Base-by-base conservation (phyloP, 2,797 vertebrate species). In the Phylloscopus collybita region DNA sequence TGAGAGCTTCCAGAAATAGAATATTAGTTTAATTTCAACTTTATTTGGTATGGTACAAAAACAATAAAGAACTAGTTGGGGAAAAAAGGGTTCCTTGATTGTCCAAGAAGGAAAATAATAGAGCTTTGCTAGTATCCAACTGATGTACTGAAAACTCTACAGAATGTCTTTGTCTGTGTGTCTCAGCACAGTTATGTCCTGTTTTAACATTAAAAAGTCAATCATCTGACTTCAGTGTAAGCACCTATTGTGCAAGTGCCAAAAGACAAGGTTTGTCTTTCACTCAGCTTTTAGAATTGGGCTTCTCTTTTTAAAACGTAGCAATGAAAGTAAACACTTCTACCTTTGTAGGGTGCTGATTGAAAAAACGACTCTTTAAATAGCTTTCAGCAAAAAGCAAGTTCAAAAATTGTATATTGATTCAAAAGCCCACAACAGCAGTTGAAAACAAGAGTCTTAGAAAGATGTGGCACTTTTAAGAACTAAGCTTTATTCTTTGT, bases 401-500 rank as follows among this genome's bases (percentile, higher is more conserved):
- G 80, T 93, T 91, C 70, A 95, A 86, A 95, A 95, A 90, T 36
- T 60, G 23, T 49, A n/a, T 88, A 79, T 93, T 90, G 95, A 90
- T 94, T 96, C 71, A 93, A 91, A 97, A 87, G 32, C 51, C 53
- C 57, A 67, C 42, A 89, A 82, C 56, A 80, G 38, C 34, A 91
- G 54, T 62, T 87, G 78, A 91, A 95, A 94, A 95, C 3, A 9
- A 79, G 44, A 90, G 26, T 34, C 60, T 88, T 75, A 60, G 82
- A 88, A 91, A 90, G 13, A 90, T 73, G 44, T 88, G 91, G 32
- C 82, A 88, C 78, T 95, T 97, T 92, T 79, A 92, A 95, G 91
- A 90, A 81, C 66, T 76, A 71, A 90, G 88, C 32, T 96, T 95
- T 96, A 84, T 91, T 94, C 66, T 91, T 93, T 96, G 92, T 93